These are phyloP conservation scores for Pangasius larnaudii DNA, from an alignment of 2,797 vertebrate genomes.

Conservation along the genomic window DNA sequence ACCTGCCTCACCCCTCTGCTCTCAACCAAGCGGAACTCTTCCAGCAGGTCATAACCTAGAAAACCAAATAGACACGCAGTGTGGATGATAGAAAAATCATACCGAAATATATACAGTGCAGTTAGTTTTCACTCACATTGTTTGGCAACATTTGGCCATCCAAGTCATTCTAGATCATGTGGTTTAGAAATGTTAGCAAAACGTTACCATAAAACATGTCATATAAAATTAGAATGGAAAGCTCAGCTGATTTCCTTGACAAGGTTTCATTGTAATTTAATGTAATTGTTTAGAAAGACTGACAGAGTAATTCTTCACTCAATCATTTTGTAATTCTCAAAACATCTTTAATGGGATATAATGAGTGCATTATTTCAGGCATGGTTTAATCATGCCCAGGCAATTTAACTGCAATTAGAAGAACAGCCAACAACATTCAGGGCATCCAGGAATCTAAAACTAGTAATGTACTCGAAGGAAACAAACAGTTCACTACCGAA, in stretches of 20 bases:
- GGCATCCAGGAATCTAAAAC: slow-evolving; percentile 5
- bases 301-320: neutral
- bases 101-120: neutral
- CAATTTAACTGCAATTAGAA: neutral
- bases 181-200: neutral
- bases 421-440: neutral
- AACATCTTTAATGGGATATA: neutral
- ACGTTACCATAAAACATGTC: neutral
- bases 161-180: neutral
- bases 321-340: neutral
- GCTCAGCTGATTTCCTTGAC: neutral
- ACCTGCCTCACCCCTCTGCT: slow-evolving; percentile 68
- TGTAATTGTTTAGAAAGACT: neutral
- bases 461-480: neutral
- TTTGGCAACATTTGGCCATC: neutral
- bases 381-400: neutral
- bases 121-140: neutral
- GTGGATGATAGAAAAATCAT: neutral
- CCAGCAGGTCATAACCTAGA: slow-evolving; percentile 76
- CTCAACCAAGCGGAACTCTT: slow-evolving; percentile 73
- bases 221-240: neutral
- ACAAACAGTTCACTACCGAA: neutral
- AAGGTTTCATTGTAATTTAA: neutral
- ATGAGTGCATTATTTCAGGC: neutral
- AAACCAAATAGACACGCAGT: slow-evolving; percentile 45